Evolutionary conservation across 2,113 vertebrate genomes (phyloP), one percentile per base, ranked within the genome.

Genomic region (Odontophorus gujanensis): DNA sequence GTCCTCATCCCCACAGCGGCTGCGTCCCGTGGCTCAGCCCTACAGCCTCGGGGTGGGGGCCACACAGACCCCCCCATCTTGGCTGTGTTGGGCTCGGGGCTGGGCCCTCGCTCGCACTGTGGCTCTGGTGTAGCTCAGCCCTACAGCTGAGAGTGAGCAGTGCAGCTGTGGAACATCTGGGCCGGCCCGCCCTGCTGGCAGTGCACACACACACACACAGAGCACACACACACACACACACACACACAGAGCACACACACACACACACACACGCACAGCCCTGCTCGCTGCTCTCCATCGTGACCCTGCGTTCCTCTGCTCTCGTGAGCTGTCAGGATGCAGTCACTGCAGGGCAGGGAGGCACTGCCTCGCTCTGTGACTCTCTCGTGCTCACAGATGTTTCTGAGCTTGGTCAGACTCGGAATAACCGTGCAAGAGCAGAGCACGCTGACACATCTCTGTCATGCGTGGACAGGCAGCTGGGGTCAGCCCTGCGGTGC

Each of bases 131-230:
- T 62, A 65, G 67, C 78, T 82, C 5, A 28, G 19, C 11, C 28
- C 32, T 2, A 1, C 55, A 74, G 48, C 28, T n/a, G 1, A 6
- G 22, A 79, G 28, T 1, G 84, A 84, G 89, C 84, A 24, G 67
- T 68, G 87, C 94, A 93, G 94, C 95, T 96, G 95, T 43, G 4
- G 72, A 75, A 91, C 93, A 94, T 85, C 94, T 92, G 93, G 42
- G 47, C 50, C 0, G 0, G 74, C 42, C 38, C n/a, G 1, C 71
- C 78, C 72, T 15, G 34, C 43, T 16, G n/a, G 51, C 66, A 10
- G 18, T 7, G 45, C 45, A 47, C 45, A 19, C 45, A 19, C 45
- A 47, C 38, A 40, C 40, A 40, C 40, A 40, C 40, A 40, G 40
- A 40, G 40, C 40, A 40, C 40, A 40, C 40, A 40, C 40, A 40